Conservation (phyloP, 2,113 vertebrate genomes). For the Rhipidura dahli region DNA sequence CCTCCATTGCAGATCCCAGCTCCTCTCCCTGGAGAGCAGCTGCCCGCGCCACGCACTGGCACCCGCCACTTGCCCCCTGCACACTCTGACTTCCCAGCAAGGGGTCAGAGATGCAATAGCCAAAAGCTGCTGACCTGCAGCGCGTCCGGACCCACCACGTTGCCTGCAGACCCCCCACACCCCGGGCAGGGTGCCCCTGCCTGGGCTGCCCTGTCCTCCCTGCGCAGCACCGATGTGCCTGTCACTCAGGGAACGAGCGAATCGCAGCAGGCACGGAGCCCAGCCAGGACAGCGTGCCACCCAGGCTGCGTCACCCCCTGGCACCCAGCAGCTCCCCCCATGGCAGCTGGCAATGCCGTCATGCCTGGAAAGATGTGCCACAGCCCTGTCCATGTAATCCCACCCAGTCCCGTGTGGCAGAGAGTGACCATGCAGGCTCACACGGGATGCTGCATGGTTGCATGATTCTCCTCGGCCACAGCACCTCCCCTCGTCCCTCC, state of each 20-base stretch:
- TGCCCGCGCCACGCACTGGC: rapidly evolving
- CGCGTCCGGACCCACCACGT: rapidly evolving
- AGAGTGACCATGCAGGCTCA: rapidly evolving
- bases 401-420: rapidly evolving
- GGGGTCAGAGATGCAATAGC: neutral
- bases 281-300: neutral
- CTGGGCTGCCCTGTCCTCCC: neutral
- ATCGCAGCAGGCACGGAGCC: neutral
- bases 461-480: rapidly evolving
- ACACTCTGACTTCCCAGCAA: neutral
- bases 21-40: neutral
- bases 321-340: neutral
- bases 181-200: neutral
- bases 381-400: neutral
- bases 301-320: constrained; percentile 1
- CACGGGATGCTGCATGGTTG: rapidly evolving
- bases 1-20: rapidly evolving
- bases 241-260: neutral
- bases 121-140: neutral
- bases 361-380: rapidly evolving
- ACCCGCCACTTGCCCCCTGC: neutral
- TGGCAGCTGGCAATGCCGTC: rapidly evolving
- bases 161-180: rapidly evolving
- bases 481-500: neutral
- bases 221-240: neutral